A percentile compares a stretch with the other conserved stretches of the same genome.
Conservation (phyloP, 2,888 invertebrate species). For the Athalia cordata region DNA sequence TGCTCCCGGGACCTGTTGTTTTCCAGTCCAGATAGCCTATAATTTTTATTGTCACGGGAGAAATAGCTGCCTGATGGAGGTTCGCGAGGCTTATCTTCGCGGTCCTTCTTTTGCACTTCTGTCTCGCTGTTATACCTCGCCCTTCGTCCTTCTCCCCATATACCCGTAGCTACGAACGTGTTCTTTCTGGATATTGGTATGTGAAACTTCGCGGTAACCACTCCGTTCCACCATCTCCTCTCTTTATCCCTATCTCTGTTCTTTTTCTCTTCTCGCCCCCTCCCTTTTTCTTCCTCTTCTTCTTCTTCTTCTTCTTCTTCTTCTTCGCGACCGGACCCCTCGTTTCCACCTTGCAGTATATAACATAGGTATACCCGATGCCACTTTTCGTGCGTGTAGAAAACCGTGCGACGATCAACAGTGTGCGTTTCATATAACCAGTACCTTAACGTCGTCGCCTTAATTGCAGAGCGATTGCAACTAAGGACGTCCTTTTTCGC, state of each 20-base stretch:
- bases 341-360: neutral
- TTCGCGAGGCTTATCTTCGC: slow-evolving; percentile 43
- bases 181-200: no score
- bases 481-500: slow-evolving; percentile 1
- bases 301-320: slow-evolving; percentile 23
- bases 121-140: neutral
- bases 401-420: neutral
- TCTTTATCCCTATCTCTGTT: slow-evolving; percentile 51
- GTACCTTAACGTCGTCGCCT: slow-evolving; percentile 17
- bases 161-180: no score
- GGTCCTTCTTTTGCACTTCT: slow-evolving; percentile 59
- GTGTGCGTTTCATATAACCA: slow-evolving; percentile 31
- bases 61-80: slow-evolving; percentile 76
- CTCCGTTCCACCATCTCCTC: slow-evolving; percentile 50
- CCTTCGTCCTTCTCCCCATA: neutral
- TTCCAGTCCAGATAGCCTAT: slow-evolving; percentile 79
- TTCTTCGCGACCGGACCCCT: slow-evolving; percentile 33
- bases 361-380: neutral
- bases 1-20: slow-evolving; percentile 76
- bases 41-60: slow-evolving; percentile 79
- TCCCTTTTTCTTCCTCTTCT: slow-evolving; percentile 11
- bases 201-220: neutral
- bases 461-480: slow-evolving; percentile 38
- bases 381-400: slow-evolving; percentile 34
- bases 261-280: slow-evolving; percentile 44